phyloP scores from a whole-genome alignment of 2,888 invertebrate genomes.

The Sphaerophoria rueppellii region DNA sequence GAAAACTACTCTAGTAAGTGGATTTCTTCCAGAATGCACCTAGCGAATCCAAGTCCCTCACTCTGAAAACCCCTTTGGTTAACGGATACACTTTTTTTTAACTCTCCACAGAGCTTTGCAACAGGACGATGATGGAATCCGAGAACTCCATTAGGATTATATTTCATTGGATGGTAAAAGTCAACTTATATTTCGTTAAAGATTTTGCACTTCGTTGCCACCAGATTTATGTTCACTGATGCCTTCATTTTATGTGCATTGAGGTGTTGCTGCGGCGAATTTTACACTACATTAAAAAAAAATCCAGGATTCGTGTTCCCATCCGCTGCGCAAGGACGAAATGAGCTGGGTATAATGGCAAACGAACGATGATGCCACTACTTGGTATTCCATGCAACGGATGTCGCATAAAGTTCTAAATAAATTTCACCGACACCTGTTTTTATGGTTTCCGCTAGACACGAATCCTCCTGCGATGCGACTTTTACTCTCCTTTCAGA shows the following conservation, averaged over 20 bases:
- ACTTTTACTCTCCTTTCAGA: background rate
- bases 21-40: conserved; percentile 49
- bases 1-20: conserved; percentile 36
- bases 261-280: conserved; percentile 69
- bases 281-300: conserved; percentile 72
- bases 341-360: background rate
- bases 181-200: conserved; percentile 52
- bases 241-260: conserved; percentile 59
- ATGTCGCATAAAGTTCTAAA: conserved; percentile 72
- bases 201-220: conserved; percentile 72
- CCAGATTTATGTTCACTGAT: conserved; percentile 61
- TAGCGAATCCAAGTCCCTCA: conserved; percentile 32
- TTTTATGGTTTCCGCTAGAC: conserved; percentile 70
- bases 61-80: background rate
- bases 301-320: conserved; percentile 35
- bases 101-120: background rate
- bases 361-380: conserved; percentile 42
- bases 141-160: conserved; percentile 70
- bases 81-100: background rate
- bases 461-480: conserved; percentile 35
- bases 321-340: background rate
- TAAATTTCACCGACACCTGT: conserved; percentile 73
- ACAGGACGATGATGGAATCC: conserved; percentile 36
- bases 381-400: conserved; percentile 69
- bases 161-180: conserved; percentile 72